Percentiles rank a stretch among this genome's conserved stretches.
Evolutionary conservation across 2,888 invertebrate species (phyloP).

Genomic region (Brachyptera putata): DNA sequence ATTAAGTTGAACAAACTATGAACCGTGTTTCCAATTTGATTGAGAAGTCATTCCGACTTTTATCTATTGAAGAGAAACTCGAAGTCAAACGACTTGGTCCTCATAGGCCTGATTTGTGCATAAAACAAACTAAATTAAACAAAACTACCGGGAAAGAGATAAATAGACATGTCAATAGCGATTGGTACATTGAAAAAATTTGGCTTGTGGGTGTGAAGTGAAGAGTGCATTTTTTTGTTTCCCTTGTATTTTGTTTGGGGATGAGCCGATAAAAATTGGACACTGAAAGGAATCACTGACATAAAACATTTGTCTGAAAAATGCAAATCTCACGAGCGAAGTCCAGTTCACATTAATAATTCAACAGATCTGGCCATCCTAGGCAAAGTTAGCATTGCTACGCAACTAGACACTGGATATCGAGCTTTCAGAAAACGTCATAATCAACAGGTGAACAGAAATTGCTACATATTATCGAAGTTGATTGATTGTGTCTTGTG

Average conservation of each 20-base stretch:
- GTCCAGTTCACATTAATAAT: constrained; percentile 27
- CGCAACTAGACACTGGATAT: constrained; percentile 33
- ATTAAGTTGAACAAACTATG: too few species aligned
- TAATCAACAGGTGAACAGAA: constrained; percentile 35
- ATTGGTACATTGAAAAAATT: too few species aligned
- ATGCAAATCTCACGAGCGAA: constrained; percentile 31
- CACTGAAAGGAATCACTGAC: constrained; percentile 30
- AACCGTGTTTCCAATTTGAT: too few species aligned
- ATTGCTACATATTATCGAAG: constrained; percentile 21
- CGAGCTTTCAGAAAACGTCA: constrained; percentile 29
- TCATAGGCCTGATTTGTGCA: too few species aligned
- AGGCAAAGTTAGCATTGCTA: constrained; percentile 33
- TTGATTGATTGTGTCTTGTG: constrained; percentile 40
- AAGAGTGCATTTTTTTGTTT: constrained; percentile 33
- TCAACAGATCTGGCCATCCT: constrained; percentile 26
- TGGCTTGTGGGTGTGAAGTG: constrained; percentile 17
- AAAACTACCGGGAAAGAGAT: too few species aligned
- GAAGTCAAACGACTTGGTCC: too few species aligned
- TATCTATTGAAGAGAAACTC: too few species aligned
- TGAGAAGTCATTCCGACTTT: too few species aligned
- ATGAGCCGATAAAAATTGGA: constrained; percentile 21
- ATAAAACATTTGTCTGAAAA: constrained; percentile 32
- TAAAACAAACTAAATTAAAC: too few species aligned
- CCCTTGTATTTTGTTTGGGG: constrained; percentile 36
- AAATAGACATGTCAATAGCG: too few species aligned